These are phyloP conservation scores for Smittia aterrima DNA, from an alignment of 2,888 invertebrate species.

Conservation along the genomic window DNA sequence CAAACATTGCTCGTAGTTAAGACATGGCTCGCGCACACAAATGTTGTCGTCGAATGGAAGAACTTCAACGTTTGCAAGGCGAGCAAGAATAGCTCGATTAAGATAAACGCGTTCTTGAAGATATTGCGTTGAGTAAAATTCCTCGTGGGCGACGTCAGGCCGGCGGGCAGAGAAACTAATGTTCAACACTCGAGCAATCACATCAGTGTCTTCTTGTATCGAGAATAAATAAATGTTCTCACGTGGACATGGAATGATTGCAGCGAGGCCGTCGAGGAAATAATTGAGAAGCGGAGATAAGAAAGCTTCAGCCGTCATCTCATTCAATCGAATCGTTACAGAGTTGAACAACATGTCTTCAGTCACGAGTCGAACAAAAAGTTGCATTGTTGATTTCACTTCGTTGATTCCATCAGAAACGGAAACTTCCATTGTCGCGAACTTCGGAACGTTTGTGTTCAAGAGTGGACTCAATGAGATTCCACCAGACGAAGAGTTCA, in stretches of 20 bases:
- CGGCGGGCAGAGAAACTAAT: slow-evolving; percentile 88
- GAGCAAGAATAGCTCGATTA: slow-evolving; percentile 80
- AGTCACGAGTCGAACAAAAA: slow-evolving; percentile 85
- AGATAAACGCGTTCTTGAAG: slow-evolving; percentile 92
- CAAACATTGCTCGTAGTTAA: slow-evolving; percentile 89
- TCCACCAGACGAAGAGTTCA: slow-evolving; percentile 81
- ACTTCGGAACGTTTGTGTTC: slow-evolving; percentile 92
- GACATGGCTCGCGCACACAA: slow-evolving; percentile 91
- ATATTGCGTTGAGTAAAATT: slow-evolving; percentile 83
- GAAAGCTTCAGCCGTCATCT: slow-evolving; percentile 91
- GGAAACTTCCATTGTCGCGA: slow-evolving; percentile 90
- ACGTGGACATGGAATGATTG: slow-evolving; percentile 86
- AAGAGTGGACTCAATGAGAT: slow-evolving; percentile 86
- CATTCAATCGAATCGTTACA: slow-evolving; percentile 86
- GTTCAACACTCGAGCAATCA: slow-evolving; percentile 81
- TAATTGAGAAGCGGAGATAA: slow-evolving; percentile 82
- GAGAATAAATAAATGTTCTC: slow-evolving; percentile 92
- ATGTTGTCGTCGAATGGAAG: slow-evolving; percentile 95
- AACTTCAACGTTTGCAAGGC: slow-evolving; percentile 86
- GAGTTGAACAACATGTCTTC: slow-evolving; percentile 93
- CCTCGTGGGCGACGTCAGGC: slow-evolving; percentile 74
- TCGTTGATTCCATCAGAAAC: slow-evolving; percentile 94
- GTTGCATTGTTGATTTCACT: slow-evolving; percentile 87
- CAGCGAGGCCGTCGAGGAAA: slow-evolving; percentile 87
- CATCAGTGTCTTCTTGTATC: slow-evolving; percentile 89